Conservation (phyloP, 2,888 invertebrate genomes). For the Blastobasis lacticolella region DNA sequence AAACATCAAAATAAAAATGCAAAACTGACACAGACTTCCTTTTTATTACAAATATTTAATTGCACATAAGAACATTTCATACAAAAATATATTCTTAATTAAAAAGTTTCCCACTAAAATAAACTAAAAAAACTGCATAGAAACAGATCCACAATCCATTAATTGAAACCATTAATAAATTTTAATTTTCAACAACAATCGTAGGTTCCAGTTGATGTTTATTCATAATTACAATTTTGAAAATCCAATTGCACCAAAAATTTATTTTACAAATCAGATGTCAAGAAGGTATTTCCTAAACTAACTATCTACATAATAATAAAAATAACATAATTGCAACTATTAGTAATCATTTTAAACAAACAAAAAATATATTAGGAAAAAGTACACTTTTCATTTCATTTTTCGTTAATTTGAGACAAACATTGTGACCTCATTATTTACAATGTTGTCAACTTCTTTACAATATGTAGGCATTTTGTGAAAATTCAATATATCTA, state of each 20-base stretch:
- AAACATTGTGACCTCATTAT: slow-evolving; percentile 12
- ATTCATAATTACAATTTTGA: slow-evolving; percentile 1
- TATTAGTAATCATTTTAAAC: neutral
- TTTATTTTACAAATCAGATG: slow-evolving; percentile 40
- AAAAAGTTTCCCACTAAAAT: slow-evolving; percentile 64
- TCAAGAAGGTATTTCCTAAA: slow-evolving; percentile 36
- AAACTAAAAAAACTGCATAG: slow-evolving; percentile 54
- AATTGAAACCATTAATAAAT: slow-evolving; percentile 2
- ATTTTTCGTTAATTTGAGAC: slow-evolving; percentile 18
- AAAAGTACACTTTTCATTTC: slow-evolving; percentile 13
- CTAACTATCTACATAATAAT: slow-evolving; percentile 12
- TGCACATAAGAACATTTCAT: slow-evolving; percentile 70
- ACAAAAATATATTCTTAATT: slow-evolving; percentile 72
- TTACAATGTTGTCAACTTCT: slow-evolving; percentile 10
- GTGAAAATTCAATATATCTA: slow-evolving; percentile 53
- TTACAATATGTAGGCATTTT: slow-evolving; percentile 19
- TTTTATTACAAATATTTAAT: slow-evolving; percentile 71
- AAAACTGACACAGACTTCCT: slow-evolving; percentile 48
- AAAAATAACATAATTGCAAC: slow-evolving; percentile 1
- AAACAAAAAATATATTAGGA: slow-evolving; percentile 11
- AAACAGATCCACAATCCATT: slow-evolving; percentile 20
- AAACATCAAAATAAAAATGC: neutral
- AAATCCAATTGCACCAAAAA: slow-evolving; percentile 7
- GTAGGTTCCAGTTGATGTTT: neutral
- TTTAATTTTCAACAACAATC: slow-evolving; percentile 1